phyloP scores from a whole-genome alignment of 2,797 vertebrate species.

The Crypturellus tataupa region DNA sequence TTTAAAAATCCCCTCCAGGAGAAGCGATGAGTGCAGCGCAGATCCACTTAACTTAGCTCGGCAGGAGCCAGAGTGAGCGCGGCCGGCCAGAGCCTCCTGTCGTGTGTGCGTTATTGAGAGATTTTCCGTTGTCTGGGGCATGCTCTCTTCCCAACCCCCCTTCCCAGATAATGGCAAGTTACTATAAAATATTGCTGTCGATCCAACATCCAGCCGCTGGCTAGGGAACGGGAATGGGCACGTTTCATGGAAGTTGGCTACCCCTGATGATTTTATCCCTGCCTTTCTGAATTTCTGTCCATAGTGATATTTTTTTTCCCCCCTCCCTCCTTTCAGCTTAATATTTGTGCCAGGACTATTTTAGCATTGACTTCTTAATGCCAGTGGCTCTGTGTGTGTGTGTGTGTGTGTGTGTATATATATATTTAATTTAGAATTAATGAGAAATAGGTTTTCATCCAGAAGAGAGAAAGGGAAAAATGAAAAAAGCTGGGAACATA shows the following conservation, averaged over 20 bases:
- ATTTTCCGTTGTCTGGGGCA: neutral
- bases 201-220: neutral
- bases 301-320: neutral
- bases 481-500: neutral
- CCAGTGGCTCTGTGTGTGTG: neutral
- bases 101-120: neutral
- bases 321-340: neutral
- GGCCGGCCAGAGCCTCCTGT: neutral
- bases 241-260: neutral
- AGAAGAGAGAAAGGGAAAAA: neutral
- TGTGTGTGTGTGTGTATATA: neutral
- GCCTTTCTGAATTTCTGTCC: neutral
- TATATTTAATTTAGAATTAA: neutral
- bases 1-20: rapidly evolving
- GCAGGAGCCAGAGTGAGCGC: neutral
- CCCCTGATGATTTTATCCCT: neutral
- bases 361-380: neutral
- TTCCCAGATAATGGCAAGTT: neutral
- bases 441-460: neutral
- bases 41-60: neutral
- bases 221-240: neutral
- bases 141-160: neutral
- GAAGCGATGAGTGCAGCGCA: neutral
- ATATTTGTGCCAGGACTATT: neutral
- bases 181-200: neutral